phyloP scores from a whole-genome alignment of 1,140 invertebrate genomes.

The Eciton burchellii region DNA sequence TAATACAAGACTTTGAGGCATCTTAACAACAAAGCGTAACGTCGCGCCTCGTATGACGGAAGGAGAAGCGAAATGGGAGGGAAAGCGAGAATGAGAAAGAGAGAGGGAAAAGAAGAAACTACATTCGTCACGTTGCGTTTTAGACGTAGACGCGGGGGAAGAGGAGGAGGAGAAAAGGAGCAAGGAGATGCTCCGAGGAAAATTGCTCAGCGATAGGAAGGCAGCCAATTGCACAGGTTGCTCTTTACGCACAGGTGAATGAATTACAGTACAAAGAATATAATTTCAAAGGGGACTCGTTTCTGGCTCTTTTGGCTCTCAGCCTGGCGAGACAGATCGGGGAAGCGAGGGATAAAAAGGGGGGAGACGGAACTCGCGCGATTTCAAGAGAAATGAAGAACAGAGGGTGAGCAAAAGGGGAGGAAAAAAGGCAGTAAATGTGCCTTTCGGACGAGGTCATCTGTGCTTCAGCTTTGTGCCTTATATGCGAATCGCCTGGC shows the following conservation, averaged over 20 bases:
- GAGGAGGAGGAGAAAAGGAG: slow-evolving; percentile 2
- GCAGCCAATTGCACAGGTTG: slow-evolving; percentile 51
- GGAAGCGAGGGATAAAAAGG: background rate
- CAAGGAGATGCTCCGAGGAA: slow-evolving; percentile 18
- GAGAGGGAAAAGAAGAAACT: slow-evolving; percentile 14
- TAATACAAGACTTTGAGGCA: slow-evolving; percentile 32
- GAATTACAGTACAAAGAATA: slow-evolving; percentile 50
- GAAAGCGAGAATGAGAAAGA: no score
- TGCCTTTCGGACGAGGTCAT: background rate
- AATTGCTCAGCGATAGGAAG: slow-evolving; percentile 45
- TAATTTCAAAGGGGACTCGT: slow-evolving; percentile 60
- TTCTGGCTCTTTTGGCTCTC: slow-evolving; percentile 47
- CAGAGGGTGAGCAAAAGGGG: slow-evolving; percentile 7
- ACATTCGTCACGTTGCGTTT: slow-evolving; percentile 9
- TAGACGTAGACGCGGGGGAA: slow-evolving; percentile 42
- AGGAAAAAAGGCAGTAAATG: no score
- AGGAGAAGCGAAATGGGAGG: slow-evolving; percentile 9
- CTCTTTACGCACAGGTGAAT: slow-evolving; percentile 56
- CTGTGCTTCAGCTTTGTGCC: no score
- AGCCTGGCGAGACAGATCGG: slow-evolving; percentile 46
- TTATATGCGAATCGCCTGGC: no score
- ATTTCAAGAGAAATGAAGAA: slow-evolving; percentile 26
- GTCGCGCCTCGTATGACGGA: background rate
- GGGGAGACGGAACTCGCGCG: background rate
- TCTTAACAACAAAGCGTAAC: background rate